These are phyloP conservation scores for Ormyrus thymus DNA, from an alignment of 2,888 invertebrate species.

Conservation along the genomic window DNA sequence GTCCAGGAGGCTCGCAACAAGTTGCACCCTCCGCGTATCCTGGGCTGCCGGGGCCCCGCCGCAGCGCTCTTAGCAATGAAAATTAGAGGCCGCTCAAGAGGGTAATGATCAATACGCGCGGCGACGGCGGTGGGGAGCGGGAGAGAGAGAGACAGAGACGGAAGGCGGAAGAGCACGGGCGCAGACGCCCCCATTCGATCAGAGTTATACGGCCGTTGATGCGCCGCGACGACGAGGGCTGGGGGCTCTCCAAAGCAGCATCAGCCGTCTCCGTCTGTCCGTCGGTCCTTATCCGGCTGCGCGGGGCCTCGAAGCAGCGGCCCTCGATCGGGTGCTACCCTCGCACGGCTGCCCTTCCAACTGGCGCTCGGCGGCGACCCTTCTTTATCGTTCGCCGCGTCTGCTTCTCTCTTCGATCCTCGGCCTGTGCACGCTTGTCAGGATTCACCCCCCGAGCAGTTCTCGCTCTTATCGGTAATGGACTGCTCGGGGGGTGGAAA, in stretches of 20 bases:
- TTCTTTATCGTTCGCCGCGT: slow-evolving; percentile 36
- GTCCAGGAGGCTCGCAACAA: too few species aligned
- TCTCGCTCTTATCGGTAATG: slow-evolving; percentile 45
- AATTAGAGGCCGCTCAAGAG: slow-evolving; percentile 73
- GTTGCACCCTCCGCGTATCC: too few species aligned
- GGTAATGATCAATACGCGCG: slow-evolving; percentile 74
- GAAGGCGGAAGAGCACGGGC: slow-evolving; percentile 54
- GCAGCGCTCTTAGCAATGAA: slow-evolving; percentile 61
- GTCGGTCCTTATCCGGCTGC: slow-evolving; percentile 22
- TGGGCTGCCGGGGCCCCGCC: too few species aligned
- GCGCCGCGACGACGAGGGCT: slow-evolving; percentile 34
- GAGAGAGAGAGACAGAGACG: slow-evolving; percentile 57
- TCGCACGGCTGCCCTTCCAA: slow-evolving; percentile 40
- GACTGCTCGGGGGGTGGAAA: slow-evolving; percentile 15
- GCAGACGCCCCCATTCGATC: slow-evolving; percentile 53
- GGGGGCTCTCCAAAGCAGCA: background rate
- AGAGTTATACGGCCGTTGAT: slow-evolving; percentile 60
- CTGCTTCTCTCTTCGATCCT: background rate
- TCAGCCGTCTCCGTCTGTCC: slow-evolving; percentile 14
- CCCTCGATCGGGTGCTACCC: slow-evolving; percentile 48
- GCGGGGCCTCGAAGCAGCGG: background rate
- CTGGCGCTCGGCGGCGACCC: background rate
- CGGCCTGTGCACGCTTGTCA: background rate
- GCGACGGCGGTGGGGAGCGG: slow-evolving; percentile 54
- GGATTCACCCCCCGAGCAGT: slow-evolving; percentile 2